Conservation (phyloP, 2,797 vertebrate genomes). For the Sebastolobus alascanus region DNA sequence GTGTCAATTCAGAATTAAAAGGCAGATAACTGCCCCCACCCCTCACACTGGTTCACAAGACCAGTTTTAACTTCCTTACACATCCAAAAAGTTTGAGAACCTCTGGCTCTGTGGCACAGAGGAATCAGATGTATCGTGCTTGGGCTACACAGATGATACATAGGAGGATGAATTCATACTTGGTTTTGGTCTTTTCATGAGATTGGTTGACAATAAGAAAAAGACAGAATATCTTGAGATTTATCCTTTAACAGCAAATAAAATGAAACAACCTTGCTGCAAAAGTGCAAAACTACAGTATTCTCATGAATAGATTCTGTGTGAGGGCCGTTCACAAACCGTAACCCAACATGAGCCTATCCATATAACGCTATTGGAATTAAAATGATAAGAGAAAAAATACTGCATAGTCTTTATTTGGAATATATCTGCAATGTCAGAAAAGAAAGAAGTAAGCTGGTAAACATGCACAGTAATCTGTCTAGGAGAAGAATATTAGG, state of each 20-base stretch:
- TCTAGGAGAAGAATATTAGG: background rate
- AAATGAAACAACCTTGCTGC: background rate
- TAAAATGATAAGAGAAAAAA: slow-evolving; percentile 2
- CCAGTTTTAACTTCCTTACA: no score
- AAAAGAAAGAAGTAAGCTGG: slow-evolving; percentile 32
- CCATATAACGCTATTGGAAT: no score
- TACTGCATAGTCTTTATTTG: slow-evolving; percentile 75
- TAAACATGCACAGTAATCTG: slow-evolving; percentile 47
- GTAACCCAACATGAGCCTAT: background rate
- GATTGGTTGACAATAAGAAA: background rate
- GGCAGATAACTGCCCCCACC: no score
- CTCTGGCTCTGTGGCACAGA: no score
- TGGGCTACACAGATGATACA: no score
- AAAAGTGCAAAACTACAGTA: background rate
- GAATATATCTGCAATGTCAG: slow-evolving; percentile 45
- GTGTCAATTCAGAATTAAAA: background rate
- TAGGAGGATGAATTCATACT: background rate
- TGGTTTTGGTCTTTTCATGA: background rate
- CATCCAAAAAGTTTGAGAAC: no score
- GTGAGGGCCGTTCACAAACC: background rate
- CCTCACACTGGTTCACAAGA: background rate
- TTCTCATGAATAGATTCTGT: background rate
- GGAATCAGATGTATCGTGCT: no score
- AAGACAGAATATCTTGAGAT: background rate
- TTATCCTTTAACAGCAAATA: background rate